phyloP scores from a whole-genome alignment of 2,888 invertebrate genomes.

The Helicoverpa assulta region DNA sequence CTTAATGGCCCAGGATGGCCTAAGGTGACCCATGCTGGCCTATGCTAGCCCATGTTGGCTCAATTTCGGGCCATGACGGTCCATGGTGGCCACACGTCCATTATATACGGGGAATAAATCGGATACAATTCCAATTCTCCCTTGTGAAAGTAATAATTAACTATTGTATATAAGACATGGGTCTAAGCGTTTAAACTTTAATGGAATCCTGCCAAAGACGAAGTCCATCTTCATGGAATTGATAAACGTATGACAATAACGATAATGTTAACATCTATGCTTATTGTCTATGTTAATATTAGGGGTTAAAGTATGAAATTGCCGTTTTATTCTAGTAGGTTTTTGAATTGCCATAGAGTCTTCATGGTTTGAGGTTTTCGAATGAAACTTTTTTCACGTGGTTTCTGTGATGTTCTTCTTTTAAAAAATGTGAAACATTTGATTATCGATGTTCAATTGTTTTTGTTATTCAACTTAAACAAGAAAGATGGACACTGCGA shows the following conservation, averaged over 20 bases:
- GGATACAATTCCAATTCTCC: slow-evolving; percentile 3
- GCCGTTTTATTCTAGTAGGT: no score
- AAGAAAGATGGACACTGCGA: no score
- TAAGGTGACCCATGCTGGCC: slow-evolving; percentile 6
- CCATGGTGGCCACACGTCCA: slow-evolving; percentile 29
- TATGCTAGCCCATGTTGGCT: slow-evolving; percentile 18
- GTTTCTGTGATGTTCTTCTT: no score
- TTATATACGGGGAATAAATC: neutral
- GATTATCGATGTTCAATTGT: no score
- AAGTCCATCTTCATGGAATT: slow-evolving; percentile 65
- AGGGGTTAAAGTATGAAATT: no score
- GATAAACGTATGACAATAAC: slow-evolving; percentile 73
- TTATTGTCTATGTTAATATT: slow-evolving; percentile 56
- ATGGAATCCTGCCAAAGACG: slow-evolving; percentile 71
- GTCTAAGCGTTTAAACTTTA: slow-evolving; percentile 50
- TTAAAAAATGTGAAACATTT: no score
- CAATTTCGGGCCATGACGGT: slow-evolving; percentile 18
- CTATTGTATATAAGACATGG: slow-evolving; percentile 28
- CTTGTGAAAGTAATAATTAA: slow-evolving; percentile 13
- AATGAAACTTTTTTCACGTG: no score
- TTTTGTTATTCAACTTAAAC: no score
- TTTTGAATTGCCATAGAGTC: no score
- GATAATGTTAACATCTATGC: slow-evolving; percentile 53
- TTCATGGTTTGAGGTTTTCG: no score
- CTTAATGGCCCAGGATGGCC: slow-evolving; percentile 18